Conservation (phyloP, 2,888 invertebrate species). For the Brachyopa scutellaris region DNA sequence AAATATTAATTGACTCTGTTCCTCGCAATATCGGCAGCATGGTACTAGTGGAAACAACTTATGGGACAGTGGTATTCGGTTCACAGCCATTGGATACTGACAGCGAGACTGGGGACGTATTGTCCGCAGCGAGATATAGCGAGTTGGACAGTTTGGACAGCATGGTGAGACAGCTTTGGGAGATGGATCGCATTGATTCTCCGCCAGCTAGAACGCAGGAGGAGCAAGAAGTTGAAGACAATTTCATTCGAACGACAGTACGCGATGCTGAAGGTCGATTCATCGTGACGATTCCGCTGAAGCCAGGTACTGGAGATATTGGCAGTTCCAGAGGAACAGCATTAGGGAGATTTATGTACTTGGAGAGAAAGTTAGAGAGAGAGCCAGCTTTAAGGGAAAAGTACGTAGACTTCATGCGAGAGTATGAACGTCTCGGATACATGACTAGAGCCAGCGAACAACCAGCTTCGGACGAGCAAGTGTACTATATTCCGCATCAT, state of each 20-base stretch:
- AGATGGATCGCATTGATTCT: background rate
- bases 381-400: background rate
- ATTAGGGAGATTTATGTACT: background rate
- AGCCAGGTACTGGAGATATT: background rate
- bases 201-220: background rate
- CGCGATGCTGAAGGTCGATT: background rate
- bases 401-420: constrained; percentile 13
- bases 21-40: too few relatives aligned
- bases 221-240: background rate
- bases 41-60: too few relatives aligned
- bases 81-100: background rate
- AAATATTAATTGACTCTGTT: too few relatives aligned
- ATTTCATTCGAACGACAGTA: background rate
- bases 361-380: background rate
- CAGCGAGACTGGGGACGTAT: background rate
- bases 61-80: background rate
- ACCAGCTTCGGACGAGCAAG: background rate
- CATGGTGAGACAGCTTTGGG: background rate
- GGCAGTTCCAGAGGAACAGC: background rate
- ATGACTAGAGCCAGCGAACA: constrained; percentile 7
- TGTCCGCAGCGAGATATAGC: background rate
- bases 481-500: constrained; percentile 49
- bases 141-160: background rate
- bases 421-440: constrained; percentile 6
- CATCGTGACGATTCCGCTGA: background rate